Base-by-base conservation (phyloP, 1,140 invertebrate species). In the Drosophila pruinosa region DNA sequence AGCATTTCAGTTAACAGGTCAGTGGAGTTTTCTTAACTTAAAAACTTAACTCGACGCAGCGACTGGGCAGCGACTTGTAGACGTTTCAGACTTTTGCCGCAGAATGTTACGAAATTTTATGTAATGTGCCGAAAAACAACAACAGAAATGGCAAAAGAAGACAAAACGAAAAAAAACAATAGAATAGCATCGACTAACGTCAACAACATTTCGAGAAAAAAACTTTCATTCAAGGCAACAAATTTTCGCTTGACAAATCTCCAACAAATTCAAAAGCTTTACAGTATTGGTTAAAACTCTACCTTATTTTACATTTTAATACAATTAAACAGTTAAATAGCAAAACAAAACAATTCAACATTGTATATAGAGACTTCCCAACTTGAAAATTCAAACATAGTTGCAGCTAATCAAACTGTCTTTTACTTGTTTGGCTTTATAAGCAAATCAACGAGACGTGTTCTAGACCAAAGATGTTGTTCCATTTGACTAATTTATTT, bases 71-170 rank as follows among this genome's bases (percentile, higher is more conserved):
- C 31, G 45, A 53, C 77, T 73, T 19, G 58, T 48, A 43, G 75
- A 73, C 75, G 56, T 38, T 69, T 80, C 72, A 79, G 68, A 62
- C 62, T 67, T 75, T 69, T 76, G 68, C 78, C 78, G 78, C 78
- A 83, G 81, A 86, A 86, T 86, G 81, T 86, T 86, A 86, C 82
- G 81, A 86, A 86, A 86, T 86, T 86, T 86, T 86, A 86, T 86
- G 81, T 86, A 86, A 86, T 86, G 74, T 88, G 82, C 77, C 82
- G 61, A 85, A 85, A 88, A 75, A 79, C 38, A 62, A 41, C 43
- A 75, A 65, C 39, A 34, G 14, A 52, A 36, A 22, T 14, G 7
- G 21, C 28, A 54, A 34, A 12, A 31, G 26, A 17, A 10, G n/a
- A 36, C 8, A 10, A 10, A 34, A 72, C 41, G 61, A 62, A 53